These are phyloP conservation scores for Coleophora flavipennella DNA, from an alignment of 2,888 invertebrate genomes.

Conservation along the genomic window DNA sequence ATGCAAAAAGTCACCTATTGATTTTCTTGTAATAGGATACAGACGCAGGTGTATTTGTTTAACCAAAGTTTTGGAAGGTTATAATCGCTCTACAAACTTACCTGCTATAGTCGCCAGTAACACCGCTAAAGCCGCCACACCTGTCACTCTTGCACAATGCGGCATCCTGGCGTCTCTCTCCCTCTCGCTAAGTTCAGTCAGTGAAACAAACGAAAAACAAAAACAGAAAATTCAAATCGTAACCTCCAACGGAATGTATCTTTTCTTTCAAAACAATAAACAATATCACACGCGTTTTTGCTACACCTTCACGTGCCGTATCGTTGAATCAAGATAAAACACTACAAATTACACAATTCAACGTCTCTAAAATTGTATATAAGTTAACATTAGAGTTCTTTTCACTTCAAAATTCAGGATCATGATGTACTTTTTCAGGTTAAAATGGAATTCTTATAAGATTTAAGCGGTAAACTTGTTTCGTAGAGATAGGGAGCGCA, in stretches of 20 bases:
- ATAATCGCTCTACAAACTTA: constrained; percentile 30
- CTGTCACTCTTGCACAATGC: constrained; percentile 57
- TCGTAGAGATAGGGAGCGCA: constrained; percentile 35
- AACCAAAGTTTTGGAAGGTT: constrained; percentile 8
- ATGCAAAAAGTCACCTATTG: too few relatives aligned
- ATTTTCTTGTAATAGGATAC: too few relatives aligned
- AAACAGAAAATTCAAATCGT: constrained; percentile 47
- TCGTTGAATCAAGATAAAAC: constrained; percentile 47
- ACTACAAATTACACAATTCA: constrained; percentile 57
- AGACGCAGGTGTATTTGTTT: too few relatives aligned
- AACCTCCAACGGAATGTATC: constrained; percentile 39
- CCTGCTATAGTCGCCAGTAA: constrained; percentile 62
- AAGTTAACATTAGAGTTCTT: constrained; percentile 31
- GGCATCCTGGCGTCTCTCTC: constrained; percentile 66
- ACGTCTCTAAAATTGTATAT: constrained; percentile 34
- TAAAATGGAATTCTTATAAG: constrained; percentile 20
- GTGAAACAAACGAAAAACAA: constrained; percentile 37
- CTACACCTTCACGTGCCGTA: constrained; percentile 49
- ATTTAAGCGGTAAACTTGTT: constrained; percentile 53
- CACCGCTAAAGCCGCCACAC: constrained; percentile 61
- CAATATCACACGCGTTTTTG: constrained; percentile 55
- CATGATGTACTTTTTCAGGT: constrained; percentile 38
- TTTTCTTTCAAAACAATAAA: constrained; percentile 53
- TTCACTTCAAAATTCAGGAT: constrained; percentile 33
- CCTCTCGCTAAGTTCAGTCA: constrained; percentile 45